These are phyloP conservation scores for Cyanoliseus patagonus DNA, from an alignment of 2,113 vertebrate genomes.

Conservation along the genomic window DNA sequence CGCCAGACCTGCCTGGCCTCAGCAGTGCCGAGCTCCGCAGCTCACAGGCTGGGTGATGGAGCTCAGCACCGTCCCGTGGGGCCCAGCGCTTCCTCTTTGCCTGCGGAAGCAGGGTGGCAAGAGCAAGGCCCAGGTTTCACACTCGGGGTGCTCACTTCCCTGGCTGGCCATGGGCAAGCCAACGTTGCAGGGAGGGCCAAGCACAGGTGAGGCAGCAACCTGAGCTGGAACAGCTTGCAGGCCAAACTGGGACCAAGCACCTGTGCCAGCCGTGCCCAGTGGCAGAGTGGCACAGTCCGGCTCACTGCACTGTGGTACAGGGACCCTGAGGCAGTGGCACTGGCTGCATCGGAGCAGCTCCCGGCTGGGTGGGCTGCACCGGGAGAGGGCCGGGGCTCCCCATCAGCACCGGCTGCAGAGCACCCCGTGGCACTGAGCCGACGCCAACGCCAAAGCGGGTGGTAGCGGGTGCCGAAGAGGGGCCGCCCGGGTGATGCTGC, in stretches of 20 bases:
- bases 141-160: accelerated
- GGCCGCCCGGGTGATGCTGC: not conserved
- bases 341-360: not conserved
- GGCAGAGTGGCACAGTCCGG: not conserved
- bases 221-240: not conserved
- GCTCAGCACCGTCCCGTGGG: not conserved
- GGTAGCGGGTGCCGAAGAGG: not conserved
- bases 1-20: not conserved
- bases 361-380: not conserved
- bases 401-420: not conserved
- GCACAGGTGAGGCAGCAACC: not conserved
- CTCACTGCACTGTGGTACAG: not conserved
- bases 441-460: not conserved
- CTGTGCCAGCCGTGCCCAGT: not conserved
- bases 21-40: accelerated
- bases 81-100: not conserved
- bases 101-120: not conserved
- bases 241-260: accelerated
- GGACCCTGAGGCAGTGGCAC: not conserved
- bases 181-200: accelerated
- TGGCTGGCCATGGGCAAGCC: not conserved
- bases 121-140: not conserved
- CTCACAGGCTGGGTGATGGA: accelerated
- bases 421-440: not conserved
- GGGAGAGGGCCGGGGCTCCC: not conserved